Evolutionary conservation across 1,140 invertebrate species (phyloP), one percentile per base, ranked within the genome.

Genomic region (Bombus superbus): DNA sequence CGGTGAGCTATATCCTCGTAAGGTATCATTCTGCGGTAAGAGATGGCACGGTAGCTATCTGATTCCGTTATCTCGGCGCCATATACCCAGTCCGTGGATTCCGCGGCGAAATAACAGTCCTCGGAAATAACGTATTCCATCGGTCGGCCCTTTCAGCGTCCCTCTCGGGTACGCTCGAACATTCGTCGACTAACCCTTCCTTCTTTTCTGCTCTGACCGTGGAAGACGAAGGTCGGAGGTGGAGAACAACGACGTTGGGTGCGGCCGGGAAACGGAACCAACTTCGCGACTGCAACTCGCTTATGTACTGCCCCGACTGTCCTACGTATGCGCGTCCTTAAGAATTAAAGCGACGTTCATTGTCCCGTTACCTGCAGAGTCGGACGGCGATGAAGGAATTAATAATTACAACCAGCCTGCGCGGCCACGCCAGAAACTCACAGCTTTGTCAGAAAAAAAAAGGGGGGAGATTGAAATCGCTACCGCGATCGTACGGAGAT

Each of bases 11-110:
- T 92, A 85, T 81, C 71, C 83, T 81, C 66, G 85, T 81, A 84
- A 91, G 89, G 86, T 89, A 87, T 90, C 89, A 91, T 91, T 92
- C 87, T 83, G 71, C 42, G 76, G 86, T 85, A 89, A 91, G 85
- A 82, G 85, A 88, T 87, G 89, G 85, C 86, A 81, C 75, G 64
- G 77, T 76, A 68, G 86, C 83, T 84, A 89, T 88, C 90, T 85
- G 90, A 91, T 92, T 86, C 83, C 87, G 81, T 91, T 92, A 90
- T 91, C 89, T 80, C 85, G 81, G 73, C 81, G 81, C 86, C 78
- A 71, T 87, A 68, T 78, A 74, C 78, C 8, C 15, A 0, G 62
- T 69, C 69, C 66, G 82, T 88, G 88, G 77, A 82, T 86, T 69
- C 59, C 77, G 38, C 64, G 82, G 69, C 80, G 84, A 90, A 90